Conservation (phyloP, 2,113 vertebrate genomes). For the Stomatorhinus ivindoensis region DNA sequence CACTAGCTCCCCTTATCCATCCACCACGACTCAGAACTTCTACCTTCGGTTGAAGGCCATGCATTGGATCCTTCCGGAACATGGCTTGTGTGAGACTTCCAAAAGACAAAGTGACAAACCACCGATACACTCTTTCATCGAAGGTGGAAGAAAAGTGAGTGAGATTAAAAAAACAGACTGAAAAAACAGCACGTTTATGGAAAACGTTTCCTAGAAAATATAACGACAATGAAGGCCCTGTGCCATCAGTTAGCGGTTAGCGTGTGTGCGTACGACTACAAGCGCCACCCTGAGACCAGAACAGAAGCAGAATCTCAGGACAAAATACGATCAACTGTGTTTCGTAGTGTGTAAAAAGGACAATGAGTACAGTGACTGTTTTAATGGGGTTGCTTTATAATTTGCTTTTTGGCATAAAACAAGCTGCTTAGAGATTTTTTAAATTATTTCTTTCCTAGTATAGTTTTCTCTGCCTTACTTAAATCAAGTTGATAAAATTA, state of each 20-base stretch:
- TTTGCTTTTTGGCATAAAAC: conserved; percentile 59
- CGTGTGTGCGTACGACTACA: conserved; percentile 69
- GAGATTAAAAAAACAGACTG: conserved; percentile 29
- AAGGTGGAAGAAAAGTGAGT: not conserved
- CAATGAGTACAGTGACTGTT: conserved; percentile 55
- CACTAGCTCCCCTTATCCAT: not conserved
- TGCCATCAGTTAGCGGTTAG: conserved; percentile 74
- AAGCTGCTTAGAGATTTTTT: conserved; percentile 59
- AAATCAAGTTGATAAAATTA: conserved; percentile 71
- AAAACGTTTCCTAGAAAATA: conserved; percentile 60
- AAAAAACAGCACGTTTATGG: conserved; percentile 49
- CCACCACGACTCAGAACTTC: not conserved
- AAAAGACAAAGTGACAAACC: not conserved
- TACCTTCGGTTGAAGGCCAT: not conserved
- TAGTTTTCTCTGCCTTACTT: conserved; percentile 82
- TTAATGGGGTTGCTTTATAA: conserved; percentile 58
- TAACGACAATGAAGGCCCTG: conserved; percentile 65
- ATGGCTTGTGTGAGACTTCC: not conserved
- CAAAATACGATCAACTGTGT: conserved; percentile 61
- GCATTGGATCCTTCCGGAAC: not conserved
- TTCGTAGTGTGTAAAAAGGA: conserved; percentile 54
- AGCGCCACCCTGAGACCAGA: conserved; percentile 63
- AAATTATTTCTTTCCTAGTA: conserved; percentile 52
- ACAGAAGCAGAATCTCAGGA: conserved; percentile 57
- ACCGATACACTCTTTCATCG: not conserved